Conservation (phyloP, 2,797 vertebrate species). For the Natrix natrix region DNA sequence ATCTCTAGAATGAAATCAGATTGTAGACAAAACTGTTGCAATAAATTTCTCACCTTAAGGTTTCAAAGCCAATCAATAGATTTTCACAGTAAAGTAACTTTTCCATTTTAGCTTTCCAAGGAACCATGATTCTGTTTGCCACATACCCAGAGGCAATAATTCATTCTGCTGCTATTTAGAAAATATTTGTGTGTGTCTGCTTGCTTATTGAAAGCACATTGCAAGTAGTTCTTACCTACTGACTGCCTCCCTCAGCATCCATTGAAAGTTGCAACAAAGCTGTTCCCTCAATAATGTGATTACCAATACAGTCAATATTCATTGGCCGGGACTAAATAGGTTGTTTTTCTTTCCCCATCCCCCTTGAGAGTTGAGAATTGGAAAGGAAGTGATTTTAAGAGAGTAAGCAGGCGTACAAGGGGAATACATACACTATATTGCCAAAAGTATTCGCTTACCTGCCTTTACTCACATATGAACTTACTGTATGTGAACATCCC, state of each 20-base stretch:
- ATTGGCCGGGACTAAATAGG: not conserved
- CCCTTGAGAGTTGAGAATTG: not conserved
- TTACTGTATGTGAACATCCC: too few relatives aligned
- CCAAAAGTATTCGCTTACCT: too few relatives aligned
- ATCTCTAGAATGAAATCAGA: slow-evolving; percentile 46
- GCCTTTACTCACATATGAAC: too few relatives aligned
- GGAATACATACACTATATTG: not conserved
- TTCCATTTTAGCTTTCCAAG: not conserved
- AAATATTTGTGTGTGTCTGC: not conserved
- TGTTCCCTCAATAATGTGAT: not conserved
- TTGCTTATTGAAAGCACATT: not conserved
- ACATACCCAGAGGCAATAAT: not conserved
- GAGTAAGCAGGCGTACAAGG: not conserved
- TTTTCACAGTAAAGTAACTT: not conserved
- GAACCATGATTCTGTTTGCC: not conserved
- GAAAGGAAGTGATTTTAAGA: not conserved
- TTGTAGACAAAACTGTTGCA: not conserved
- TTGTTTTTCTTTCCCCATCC: not conserved
- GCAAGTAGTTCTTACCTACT: not conserved
- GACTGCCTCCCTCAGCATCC: not conserved
- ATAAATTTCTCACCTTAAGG: not conserved
- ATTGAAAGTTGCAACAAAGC: not conserved
- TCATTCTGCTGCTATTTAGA: not conserved
- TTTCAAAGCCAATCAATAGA: not conserved
- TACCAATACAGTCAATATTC: not conserved